Base-by-base conservation (phyloP, 2,113 vertebrate species). In the Antidorcas marsupialis region DNA sequence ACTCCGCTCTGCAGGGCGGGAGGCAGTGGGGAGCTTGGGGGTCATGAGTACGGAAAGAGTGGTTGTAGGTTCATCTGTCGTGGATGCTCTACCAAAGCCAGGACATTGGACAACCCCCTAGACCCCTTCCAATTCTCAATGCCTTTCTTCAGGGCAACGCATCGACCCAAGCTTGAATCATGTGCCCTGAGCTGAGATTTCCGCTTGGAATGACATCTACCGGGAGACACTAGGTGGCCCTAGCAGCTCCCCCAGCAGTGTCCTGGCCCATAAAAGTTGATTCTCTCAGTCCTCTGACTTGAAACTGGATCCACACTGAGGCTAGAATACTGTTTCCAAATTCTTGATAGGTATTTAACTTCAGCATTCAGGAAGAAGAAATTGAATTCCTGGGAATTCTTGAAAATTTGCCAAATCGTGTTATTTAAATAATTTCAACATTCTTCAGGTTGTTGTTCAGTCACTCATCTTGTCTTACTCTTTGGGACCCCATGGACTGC, bases 301-400 rank as follows among this genome's bases (percentile, higher is more conserved):
- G 50, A 64, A 94, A 83, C 13, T 45, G 62, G 13, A 79, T 45
- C 91, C 19, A 47, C 43, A 10, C 7, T 7, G 47, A n/a, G 50
- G 47, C 60, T 84, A 21, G 25, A 36, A 33, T 16, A 27, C 6
- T 9, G 6, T 60, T 94, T 83, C 86, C 74, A 71, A 67, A 67
- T 60, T 93, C 36, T 43, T 89, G 45, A 92, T 39, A 57, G 71
- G 57, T 71, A 87, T 39, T 74, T 67, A 25, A 91, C 33, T 62
- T 67, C 21, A 47, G 53, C 50, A 88, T 64, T 93, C 17, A 59
- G 71, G 36, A 86, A 74, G 33, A 96, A 81, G 62, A 94, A 86
- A 52, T 27, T 7, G 53, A 89, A 89, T 62, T 90, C 74, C 87
- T 83, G 39, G 74, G 36, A 93, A 87, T 28, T 93, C 60, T 86